These are phyloP conservation scores for Scolopax rusticola DNA, from an alignment of 2,797 vertebrate species.

Conservation along the genomic window DNA sequence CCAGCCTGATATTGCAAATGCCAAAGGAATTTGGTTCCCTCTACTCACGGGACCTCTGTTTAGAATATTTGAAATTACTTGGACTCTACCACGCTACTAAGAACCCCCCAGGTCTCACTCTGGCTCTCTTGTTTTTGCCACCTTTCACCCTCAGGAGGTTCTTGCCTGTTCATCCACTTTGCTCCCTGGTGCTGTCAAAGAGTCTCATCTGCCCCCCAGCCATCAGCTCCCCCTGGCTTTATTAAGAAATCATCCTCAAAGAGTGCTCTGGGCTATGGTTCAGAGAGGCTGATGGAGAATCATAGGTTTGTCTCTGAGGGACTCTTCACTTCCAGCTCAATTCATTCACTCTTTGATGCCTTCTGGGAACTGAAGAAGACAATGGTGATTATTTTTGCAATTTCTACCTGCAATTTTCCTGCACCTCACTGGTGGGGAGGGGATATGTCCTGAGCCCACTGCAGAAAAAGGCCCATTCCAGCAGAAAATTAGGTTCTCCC, in stretches of 20 bases:
- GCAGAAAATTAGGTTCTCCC: not conserved
- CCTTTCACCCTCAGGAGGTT: constrained; percentile 6
- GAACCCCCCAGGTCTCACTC: not conserved
- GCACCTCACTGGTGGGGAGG: not conserved
- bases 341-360: not conserved
- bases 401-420: not conserved
- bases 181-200: not conserved
- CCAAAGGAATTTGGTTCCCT: constrained; percentile 50
- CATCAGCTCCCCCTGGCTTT: not conserved
- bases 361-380: not conserved
- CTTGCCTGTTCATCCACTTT: not conserved
- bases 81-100: not conserved
- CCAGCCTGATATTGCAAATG: constrained; percentile 38
- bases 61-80: constrained; percentile 64
- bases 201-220: not conserved
- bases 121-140: not conserved
- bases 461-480: not conserved
- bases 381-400: not conserved
- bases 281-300: not conserved
- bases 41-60: constrained; percentile 37
- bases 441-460: not conserved
- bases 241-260: not conserved
- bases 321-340: not conserved
- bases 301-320: not conserved
- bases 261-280: not conserved